Conservation (phyloP, 2,113 vertebrate species). For the Indicator indicator region DNA sequence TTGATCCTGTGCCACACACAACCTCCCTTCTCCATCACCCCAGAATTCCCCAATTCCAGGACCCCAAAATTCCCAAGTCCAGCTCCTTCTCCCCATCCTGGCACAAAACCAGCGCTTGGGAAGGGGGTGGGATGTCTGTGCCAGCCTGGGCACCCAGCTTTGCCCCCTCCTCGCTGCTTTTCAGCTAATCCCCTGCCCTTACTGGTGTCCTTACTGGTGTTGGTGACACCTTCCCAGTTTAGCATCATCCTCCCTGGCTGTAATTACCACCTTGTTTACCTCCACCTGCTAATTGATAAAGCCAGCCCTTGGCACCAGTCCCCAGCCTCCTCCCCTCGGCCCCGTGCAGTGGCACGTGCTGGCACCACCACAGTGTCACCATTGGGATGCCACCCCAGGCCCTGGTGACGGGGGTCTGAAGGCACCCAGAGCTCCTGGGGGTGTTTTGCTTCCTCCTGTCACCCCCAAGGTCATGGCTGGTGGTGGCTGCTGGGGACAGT, state of each 20-base stretch:
- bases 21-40: too few species aligned
- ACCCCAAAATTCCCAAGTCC: not conserved
- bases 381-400: not conserved
- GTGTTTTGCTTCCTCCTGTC: not conserved
- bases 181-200: conserved; percentile 27
- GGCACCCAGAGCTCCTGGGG: fast-evolving
- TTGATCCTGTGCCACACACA: too few species aligned
- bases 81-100: not conserved
- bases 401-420: not conserved
- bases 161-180: not conserved
- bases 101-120: fast-evolving
- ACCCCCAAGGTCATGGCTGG: fast-evolving
- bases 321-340: not conserved
- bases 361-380: not conserved
- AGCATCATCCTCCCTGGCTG: conserved; percentile 59
- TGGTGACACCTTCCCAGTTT: conserved; percentile 63
- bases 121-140: not conserved
- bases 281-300: conserved; percentile 70
- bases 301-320: conserved; percentile 28
- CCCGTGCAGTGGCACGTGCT: not conserved
- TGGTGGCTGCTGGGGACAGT: not conserved
- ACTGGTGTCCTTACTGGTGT: conserved; percentile 40
- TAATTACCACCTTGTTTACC: conserved; percentile 62
- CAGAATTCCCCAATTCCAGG: not conserved
- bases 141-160: not conserved